Conservation (phyloP, 2,797 vertebrate species). For the Cynopterus sphinx region DNA sequence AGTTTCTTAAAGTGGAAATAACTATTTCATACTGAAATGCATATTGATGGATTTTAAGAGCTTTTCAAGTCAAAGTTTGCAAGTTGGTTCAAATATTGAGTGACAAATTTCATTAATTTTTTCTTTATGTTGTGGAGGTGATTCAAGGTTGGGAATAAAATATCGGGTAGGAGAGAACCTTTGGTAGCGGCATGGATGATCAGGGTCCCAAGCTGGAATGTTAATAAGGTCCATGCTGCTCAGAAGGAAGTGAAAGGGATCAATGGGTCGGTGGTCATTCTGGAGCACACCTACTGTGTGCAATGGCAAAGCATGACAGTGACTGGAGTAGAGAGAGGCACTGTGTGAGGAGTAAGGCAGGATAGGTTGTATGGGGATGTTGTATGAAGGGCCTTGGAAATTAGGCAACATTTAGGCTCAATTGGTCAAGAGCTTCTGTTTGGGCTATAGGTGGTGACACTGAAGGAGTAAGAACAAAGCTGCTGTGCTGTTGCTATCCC, state of each 20-base stretch:
- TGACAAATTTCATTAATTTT: not conserved
- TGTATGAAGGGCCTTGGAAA: not conserved
- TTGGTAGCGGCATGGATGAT: not conserved
- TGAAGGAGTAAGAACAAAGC: not conserved
- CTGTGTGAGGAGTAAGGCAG: not conserved
- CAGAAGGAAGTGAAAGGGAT: not conserved
- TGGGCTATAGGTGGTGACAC: not conserved
- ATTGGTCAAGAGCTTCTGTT: not conserved
- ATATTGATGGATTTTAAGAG: not conserved
- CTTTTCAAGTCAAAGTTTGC: not conserved
- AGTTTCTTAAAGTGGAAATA: not conserved
- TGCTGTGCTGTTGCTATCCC: not conserved
- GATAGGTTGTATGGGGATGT: not conserved
- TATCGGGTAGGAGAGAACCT: not conserved
- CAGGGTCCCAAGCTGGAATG: not conserved
- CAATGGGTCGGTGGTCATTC: not conserved
- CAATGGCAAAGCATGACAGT: not conserved
- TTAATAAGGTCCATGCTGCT: not conserved
- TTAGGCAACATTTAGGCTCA: not conserved
- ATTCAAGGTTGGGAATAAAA: not conserved
- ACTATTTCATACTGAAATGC: not conserved
- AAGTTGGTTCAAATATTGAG: not conserved
- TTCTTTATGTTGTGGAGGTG: not conserved
- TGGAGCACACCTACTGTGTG: accelerated
- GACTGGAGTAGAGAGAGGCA: not conserved